A percentile compares a stretch with the other conserved stretches of the same genome.
Evolutionary conservation across 2,888 invertebrate species (phyloP).

Genomic region (Osedax frankpressi): DNA sequence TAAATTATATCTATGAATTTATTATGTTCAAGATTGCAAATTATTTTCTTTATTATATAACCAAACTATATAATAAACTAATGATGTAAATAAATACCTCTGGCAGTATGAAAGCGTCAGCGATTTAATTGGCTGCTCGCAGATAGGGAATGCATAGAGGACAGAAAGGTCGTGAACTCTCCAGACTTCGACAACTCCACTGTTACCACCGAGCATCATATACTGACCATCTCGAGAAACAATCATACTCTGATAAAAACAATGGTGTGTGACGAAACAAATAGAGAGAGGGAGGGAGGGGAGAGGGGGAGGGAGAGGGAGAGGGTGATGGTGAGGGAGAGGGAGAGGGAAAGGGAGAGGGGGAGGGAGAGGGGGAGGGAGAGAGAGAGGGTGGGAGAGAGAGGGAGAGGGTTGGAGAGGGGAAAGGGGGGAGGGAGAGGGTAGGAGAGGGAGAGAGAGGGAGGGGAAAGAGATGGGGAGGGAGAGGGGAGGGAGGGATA

Average conservation of each 20-base stretch:
- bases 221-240: constrained; percentile 96
- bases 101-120: constrained; percentile 94
- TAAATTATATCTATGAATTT: too few relatives aligned
- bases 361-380: not conserved
- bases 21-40: too few relatives aligned
- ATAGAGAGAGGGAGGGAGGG: not conserved
- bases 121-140: constrained; percentile 80
- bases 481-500: not conserved
- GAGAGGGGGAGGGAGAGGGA: not conserved
- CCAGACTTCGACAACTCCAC: constrained; percentile 95
- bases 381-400: not conserved
- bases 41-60: too few relatives aligned
- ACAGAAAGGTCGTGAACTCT: constrained; percentile 89
- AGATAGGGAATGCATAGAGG: constrained; percentile 91
- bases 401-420: not conserved
- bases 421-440: not conserved
- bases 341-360: not conserved
- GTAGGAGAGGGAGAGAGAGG: not conserved
- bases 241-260: constrained; percentile 52
- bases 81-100: constrained; percentile 81
- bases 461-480: not conserved
- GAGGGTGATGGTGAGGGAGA: not conserved
- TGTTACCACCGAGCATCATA: constrained; percentile 89
- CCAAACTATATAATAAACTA: too few relatives aligned
- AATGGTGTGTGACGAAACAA: not conserved